Conservation (phyloP, 2,888 invertebrate species). For the Alentia gelatinosa region DNA sequence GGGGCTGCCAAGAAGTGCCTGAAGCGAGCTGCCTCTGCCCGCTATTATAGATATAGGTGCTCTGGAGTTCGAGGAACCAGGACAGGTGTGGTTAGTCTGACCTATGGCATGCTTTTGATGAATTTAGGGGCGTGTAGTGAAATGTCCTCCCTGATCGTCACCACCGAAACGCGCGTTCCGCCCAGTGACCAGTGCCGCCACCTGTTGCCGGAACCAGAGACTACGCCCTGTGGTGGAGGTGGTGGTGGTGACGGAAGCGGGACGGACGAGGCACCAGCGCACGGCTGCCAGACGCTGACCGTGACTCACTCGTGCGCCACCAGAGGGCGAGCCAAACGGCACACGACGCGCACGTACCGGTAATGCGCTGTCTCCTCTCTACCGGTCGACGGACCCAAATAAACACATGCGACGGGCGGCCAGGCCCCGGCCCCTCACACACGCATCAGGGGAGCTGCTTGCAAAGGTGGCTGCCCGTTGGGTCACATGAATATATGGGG, state of each 20-base stretch:
- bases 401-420: background rate
- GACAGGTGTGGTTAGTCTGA: no score
- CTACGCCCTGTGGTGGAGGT: background rate
- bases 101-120: background rate
- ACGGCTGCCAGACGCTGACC: background rate
- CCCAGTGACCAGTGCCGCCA: background rate
- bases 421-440: no score
- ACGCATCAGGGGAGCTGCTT: no score
- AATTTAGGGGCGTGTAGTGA: background rate
- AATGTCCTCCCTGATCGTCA: background rate
- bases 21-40: no score
- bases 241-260: background rate
- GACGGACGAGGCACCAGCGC: background rate
- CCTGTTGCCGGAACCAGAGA: background rate
- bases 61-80: no score
- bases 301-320: background rate
- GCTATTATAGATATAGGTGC: no score
- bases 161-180: background rate
- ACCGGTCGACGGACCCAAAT: background rate
- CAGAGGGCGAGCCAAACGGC: background rate
- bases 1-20: no score
- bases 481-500: no score
- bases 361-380: background rate
- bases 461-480: no score
- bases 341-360: background rate